Percentiles rank a stretch among this genome's conserved stretches.
phyloP scores from a whole-genome alignment of 2,113 vertebrate genomes.

The Daphoenositta chrysoptera region DNA sequence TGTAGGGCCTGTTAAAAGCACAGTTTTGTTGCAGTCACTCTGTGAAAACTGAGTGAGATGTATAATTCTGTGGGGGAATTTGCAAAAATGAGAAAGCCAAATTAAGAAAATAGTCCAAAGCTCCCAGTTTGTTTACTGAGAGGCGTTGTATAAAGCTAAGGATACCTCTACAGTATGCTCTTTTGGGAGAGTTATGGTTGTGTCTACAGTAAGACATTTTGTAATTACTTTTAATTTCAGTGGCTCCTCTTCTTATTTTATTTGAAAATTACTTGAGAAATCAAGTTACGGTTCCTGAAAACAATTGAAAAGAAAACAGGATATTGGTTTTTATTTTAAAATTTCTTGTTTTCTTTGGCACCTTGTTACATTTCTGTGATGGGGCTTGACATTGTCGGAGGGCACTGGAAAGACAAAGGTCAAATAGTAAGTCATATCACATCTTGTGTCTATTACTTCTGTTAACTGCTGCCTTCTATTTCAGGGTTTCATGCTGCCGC shows the following conservation, averaged over 20 bases:
- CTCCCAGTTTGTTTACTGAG: neutral
- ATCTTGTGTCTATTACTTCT: neutral
- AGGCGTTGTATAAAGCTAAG: neutral
- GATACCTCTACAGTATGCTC: neutral
- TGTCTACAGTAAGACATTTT: neutral
- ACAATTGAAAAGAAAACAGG: neutral
- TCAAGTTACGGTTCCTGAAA: neutral
- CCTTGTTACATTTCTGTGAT: neutral
- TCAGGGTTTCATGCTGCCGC: neutral
- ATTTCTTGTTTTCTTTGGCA: neutral
- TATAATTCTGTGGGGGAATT: neutral
- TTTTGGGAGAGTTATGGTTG: neutral
- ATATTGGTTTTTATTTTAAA: neutral
- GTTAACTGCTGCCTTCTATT: neutral
- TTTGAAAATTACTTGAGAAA: neutral
- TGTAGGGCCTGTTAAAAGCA: neutral
- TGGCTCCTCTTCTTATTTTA: neutral
- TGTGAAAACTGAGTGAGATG: neutral
- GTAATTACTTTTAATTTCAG: neutral
- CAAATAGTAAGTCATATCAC: neutral
- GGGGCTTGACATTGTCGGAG: fast-evolving
- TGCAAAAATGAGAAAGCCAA: neutral
- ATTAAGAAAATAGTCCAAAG: neutral
- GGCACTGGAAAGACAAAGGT: neutral
- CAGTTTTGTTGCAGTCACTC: neutral